Conservation (phyloP, 2,888 invertebrate species). For the Ditula angustiorana region DNA sequence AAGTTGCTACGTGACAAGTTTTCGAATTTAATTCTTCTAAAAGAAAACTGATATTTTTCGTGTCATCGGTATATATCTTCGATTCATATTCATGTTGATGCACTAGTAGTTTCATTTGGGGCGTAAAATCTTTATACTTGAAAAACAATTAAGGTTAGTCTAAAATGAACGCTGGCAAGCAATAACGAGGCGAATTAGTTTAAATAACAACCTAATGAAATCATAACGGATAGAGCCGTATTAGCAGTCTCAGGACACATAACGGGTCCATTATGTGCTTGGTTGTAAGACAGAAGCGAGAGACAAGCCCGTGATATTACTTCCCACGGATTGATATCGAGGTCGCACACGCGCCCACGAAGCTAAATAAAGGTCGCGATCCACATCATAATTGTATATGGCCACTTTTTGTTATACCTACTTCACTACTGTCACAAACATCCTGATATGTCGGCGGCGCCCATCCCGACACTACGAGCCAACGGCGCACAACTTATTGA, state of each 20-base stretch:
- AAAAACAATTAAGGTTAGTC: neutral
- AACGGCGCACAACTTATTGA: conserved; percentile 10
- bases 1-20: neutral
- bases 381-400: conserved; percentile 8
- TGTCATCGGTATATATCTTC: neutral
- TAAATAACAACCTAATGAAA: conserved; percentile 39
- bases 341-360: conserved; percentile 56
- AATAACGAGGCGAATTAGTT: neutral
- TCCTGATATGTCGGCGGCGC: neutral
- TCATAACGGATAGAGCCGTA: conserved; percentile 49
- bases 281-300: conserved; percentile 39
- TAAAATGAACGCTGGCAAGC: neutral
- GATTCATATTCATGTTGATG: neutral
- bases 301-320: conserved; percentile 55
- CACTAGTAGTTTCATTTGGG: no score
- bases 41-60: neutral
- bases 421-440: neutral
- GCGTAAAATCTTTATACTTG: no score
- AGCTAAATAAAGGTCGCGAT: conserved; percentile 46
- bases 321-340: conserved; percentile 73
- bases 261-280: conserved; percentile 41
- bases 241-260: conserved; percentile 50
- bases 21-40: neutral
- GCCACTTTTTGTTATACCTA: neutral
- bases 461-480: neutral